Evolutionary conservation across 2,113 vertebrate genomes (phyloP), one percentile per base, ranked within the genome.

Genomic region (Nycticebus coucang): DNA sequence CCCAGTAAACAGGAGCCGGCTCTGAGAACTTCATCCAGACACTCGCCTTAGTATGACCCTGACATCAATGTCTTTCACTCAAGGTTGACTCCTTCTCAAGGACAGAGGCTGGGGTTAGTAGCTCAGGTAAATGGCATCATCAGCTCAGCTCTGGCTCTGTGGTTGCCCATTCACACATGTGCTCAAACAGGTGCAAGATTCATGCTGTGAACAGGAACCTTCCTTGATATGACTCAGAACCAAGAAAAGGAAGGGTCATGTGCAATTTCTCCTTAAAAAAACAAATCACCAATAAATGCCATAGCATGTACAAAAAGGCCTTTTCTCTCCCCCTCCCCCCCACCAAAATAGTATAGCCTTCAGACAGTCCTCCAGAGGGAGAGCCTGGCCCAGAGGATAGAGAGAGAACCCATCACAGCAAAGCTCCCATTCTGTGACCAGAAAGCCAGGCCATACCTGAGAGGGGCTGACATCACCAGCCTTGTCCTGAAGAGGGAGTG

Each of bases 321-420:
- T 5, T 22, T 26, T 17, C 7, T 7, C 79, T 5, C 6, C 4
- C 60, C 35, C 35, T 8, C 4, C 60, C 35, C 35, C 50, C 83
- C 1, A 0, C 35, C 79, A 59, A 15, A 35, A 3, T 11, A 6
- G 45, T 6, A 1, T 0, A 0, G 28, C 18, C 21, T 62, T 35
- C 5, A 11, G 10, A 53, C 35, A 5, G 7, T 4, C 2, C 35
- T 45, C 84, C 7, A 17, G 15, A 24, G n/a, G n/a, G 53, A 55
- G 45, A 59, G 17, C 53, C 15, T 13, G n/a, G 24, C 7, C 28
- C 53, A 0, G 0, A 59, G 30, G 30, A 19, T 1, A 2, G 7
- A 62, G 30, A 33, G 41, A 45, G 87, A 26, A 19, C 22, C 37
- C 21, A 1, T 19, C 55, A 8, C 10, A 4, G 72, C 53, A 6